phyloP scores from a whole-genome alignment of 2,113 vertebrate species.

The Tenrec ecaudatus region DNA sequence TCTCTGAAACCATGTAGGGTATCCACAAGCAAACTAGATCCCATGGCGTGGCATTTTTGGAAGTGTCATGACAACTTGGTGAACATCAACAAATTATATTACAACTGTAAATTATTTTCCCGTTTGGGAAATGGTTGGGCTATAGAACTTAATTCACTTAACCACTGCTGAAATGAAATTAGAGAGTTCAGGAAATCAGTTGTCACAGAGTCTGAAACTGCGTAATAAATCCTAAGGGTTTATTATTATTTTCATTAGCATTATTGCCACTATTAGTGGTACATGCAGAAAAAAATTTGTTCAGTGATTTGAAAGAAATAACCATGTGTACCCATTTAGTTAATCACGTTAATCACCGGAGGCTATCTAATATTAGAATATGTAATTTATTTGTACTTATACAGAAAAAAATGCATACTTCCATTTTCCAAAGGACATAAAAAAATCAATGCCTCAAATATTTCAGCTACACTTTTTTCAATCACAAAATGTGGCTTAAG shows the following conservation, averaged over 20 bases:
- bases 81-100: slow-evolving; percentile 28
- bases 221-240: not conserved
- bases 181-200: not conserved
- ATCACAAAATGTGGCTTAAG: not conserved
- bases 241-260: not conserved
- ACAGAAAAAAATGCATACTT: not conserved
- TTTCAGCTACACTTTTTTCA: not conserved
- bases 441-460: not conserved
- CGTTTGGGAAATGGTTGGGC: not conserved
- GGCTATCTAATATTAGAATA: not conserved
- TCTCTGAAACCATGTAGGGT: not conserved
- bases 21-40: not conserved
- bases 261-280: not conserved
- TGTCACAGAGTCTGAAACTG: not conserved
- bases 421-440: not conserved
- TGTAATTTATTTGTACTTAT: slow-evolving; percentile 39
- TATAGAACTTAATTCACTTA: not conserved
- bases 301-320: not conserved
- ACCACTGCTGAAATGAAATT: not conserved
- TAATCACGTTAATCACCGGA: not conserved
- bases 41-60: not conserved
- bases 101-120: not conserved
- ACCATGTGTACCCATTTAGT: not conserved
- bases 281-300: not conserved
- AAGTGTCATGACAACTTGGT: not conserved